Base-by-base conservation (phyloP, 2,888 invertebrate genomes). In the Chrysotoxum bicinctum region DNA sequence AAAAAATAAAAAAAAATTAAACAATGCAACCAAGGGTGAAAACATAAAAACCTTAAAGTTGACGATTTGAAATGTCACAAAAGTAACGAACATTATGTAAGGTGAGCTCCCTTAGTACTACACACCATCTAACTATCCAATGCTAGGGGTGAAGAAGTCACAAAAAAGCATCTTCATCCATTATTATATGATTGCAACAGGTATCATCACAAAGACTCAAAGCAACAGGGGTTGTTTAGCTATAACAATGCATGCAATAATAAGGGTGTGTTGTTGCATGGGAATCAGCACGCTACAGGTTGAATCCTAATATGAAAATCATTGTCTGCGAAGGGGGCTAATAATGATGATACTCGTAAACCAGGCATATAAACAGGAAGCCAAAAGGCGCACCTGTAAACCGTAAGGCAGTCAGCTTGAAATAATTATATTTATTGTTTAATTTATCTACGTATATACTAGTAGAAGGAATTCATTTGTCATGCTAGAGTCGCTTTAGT, bases 11-110 rank as follows among this genome's bases (percentile, higher is more conserved):
- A 43, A 19, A 45, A 35, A 16, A 23, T 9, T 37, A 16, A 40
- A 74, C 69, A 83, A 74, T 69, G 79, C 75, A 84, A 72, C 80
- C 40, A 68, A 85, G 84, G 84, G 84, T 85, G 84, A 85, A 85
- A 85, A 85, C 54, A 85, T 43, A 85, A 85, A 85, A 85, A 85
- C 84, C 80, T 70, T 58, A 60, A 79, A 70, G 45, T 56, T 56
- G 74, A 60, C 64, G 40, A 72, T 60, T 52, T 54, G 43, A 74
- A 76, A 75, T 23, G 69, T n/a, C 35, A 62, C 30, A 64, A 52
- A 70, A 16, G 26, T 43, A 62, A 40, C 40, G 26, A 60, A 60
- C 26, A 60, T 60, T 60, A 43, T 58, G 70, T 76, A 76, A 76
- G 45, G 70, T 70, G 70, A 76, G 69, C 73, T 69, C 76, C 3